phyloP scores from a whole-genome alignment of 2,113 vertebrate genomes.

The rabbit (Oryctolagus cuniculus) region DNA sequence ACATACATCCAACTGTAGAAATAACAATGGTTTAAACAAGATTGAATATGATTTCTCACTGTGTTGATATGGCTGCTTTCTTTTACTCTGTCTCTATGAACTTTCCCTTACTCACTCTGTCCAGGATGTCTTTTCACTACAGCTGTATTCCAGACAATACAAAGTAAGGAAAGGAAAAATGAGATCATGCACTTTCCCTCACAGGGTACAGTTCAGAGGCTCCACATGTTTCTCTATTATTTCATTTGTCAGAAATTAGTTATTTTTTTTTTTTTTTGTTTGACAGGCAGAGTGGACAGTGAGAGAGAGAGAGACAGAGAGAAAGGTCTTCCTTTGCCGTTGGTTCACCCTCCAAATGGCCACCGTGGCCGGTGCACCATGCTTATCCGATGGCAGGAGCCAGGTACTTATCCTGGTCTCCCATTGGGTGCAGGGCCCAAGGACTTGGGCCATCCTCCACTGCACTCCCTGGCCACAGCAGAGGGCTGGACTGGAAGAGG shows the following conservation, averaged over 20 bases:
- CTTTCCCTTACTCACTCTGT: neutral
- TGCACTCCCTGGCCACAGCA: too few relatives aligned
- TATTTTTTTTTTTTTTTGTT: too few relatives aligned
- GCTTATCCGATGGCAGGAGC: too few relatives aligned
- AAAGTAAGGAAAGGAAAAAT: neutral
- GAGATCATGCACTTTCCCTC: neutral
- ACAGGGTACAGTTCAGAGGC: neutral
- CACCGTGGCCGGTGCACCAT: too few relatives aligned
- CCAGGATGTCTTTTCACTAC: neutral
- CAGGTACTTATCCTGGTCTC: too few relatives aligned
- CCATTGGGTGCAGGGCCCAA: too few relatives aligned
- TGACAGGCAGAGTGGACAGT: too few relatives aligned
- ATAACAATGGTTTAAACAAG: neutral
- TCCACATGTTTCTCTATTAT: neutral
- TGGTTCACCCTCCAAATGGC: too few relatives aligned
- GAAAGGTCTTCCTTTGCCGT: too few relatives aligned
- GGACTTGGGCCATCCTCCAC: too few relatives aligned
- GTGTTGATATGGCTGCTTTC: neutral
- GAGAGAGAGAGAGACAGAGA: too few relatives aligned
- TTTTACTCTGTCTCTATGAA: neutral
- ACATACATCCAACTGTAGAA: neutral
- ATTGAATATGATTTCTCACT: neutral
- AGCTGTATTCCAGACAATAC: neutral
- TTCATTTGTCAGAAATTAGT: neutral
- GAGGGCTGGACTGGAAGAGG: too few relatives aligned